Conservation (phyloP, 2,113 vertebrate species). For the Heptranchias perlo region DNA sequence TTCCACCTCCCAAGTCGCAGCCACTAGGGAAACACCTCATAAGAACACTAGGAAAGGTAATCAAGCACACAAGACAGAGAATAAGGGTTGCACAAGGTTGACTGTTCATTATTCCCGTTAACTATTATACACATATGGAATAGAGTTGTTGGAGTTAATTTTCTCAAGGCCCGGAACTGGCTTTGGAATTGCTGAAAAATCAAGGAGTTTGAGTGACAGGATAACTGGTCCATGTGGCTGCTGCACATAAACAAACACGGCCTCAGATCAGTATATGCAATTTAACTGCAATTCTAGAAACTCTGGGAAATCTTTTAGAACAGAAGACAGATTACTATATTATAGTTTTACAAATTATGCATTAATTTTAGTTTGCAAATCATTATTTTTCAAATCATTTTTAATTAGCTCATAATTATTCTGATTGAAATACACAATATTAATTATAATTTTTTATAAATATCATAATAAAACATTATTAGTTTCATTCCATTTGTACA, state of each 20-base stretch:
- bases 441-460: background rate
- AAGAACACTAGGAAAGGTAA: background rate
- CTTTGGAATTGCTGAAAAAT: background rate
- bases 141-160: background rate
- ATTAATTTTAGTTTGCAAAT: background rate
- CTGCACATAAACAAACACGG: background rate
- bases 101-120: background rate
- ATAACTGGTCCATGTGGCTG: background rate
- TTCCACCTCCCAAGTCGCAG: background rate
- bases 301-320: background rate
- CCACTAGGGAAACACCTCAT: background rate
- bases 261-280: background rate
- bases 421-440: background rate
- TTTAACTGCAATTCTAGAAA: background rate
- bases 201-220: background rate
- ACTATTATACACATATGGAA: background rate
- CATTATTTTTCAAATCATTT: background rate
- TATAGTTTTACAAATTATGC: background rate
- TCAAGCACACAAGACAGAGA: background rate
- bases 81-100: no score
- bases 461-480: background rate
- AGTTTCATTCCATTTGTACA: background rate
- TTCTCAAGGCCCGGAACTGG: background rate
- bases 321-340: background rate
- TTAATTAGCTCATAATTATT: background rate